These are phyloP conservation scores for Idaea straminata DNA, from an alignment of 2,888 invertebrate genomes.

Conservation along the genomic window DNA sequence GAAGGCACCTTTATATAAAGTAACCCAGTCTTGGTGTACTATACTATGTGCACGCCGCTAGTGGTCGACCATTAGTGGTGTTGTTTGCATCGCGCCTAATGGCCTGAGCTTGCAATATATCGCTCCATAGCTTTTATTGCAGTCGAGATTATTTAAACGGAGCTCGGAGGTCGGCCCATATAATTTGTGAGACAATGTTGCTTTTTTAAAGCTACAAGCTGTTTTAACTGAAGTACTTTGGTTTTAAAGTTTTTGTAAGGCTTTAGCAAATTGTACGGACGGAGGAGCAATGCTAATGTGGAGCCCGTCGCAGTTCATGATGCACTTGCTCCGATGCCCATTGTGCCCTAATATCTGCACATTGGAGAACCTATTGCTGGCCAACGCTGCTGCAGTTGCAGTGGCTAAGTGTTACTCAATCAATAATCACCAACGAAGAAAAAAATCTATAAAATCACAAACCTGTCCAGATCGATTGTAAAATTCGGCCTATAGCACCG, in stretches of 20 bases:
- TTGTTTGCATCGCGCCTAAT: conserved; percentile 52
- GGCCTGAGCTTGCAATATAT: conserved; percentile 59
- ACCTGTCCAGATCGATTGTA: no score
- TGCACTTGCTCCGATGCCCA: no score
- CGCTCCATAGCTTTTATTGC: conserved; percentile 55
- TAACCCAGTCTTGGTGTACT: not conserved
- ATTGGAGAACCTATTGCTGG: no score
- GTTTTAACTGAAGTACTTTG: not conserved
- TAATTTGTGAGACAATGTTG: not conserved
- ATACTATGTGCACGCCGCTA: conserved; percentile 10
- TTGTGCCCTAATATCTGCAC: no score
- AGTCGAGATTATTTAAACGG: conserved; percentile 60
- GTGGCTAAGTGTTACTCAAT: no score
- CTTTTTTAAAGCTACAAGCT: not conserved
- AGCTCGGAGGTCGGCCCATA: not conserved
- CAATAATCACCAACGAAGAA: no score
- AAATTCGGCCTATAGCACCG: no score
- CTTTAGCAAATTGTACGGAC: not conserved
- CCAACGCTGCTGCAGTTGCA: no score
- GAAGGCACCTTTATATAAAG: not conserved
- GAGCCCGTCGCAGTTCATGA: no score
- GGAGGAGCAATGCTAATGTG: no score
- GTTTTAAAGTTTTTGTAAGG: not conserved
- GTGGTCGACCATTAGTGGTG: conserved; percentile 45
- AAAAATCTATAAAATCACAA: no score